phyloP scores from a whole-genome alignment of 64 coral and sea anemone genomes.

The Anthopleura sola region DNA sequence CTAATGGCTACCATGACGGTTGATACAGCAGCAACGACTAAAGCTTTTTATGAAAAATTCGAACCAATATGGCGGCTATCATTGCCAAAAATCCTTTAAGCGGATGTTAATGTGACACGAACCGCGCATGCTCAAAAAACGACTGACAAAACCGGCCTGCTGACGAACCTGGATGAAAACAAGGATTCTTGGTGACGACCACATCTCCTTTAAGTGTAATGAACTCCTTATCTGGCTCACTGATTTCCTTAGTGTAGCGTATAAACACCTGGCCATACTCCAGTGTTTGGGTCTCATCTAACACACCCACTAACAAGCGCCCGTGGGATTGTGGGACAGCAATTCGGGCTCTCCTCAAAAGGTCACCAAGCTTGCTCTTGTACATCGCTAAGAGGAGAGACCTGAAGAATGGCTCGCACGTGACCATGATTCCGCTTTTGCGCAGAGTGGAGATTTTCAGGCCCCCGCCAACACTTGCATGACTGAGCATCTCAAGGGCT shows the following conservation, averaged over 20 bases:
- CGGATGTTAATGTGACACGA: too few species aligned
- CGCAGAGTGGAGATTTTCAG: constrained; percentile 53
- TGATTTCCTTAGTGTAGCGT: constrained; percentile 70
- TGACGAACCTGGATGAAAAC: constrained; percentile 81
- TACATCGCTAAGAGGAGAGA: constrained; percentile 76
- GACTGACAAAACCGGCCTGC: background rate
- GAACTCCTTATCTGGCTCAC: constrained; percentile 52
- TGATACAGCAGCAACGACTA: too few species aligned
- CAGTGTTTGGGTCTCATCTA: constrained; percentile 71
- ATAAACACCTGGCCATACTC: constrained; percentile 85
- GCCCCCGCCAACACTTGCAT: constrained; percentile 51
- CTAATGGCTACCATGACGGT: too few species aligned
- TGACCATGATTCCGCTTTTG: constrained; percentile 76
- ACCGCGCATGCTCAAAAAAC: background rate
- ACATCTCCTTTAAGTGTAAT: constrained; percentile 61
- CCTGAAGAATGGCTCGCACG: constrained; percentile 83
- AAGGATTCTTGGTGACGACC: constrained; percentile 88
- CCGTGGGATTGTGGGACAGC: constrained; percentile 78
- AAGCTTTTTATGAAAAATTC: too few species aligned
- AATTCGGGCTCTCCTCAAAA: constrained; percentile 76
- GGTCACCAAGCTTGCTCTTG: constrained; percentile 77
- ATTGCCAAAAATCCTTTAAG: too few species aligned
- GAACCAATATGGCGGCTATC: too few species aligned
- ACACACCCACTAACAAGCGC: constrained; percentile 65
- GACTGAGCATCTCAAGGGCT: constrained; percentile 54